Evolutionary conservation across 2,797 vertebrate genomes (phyloP).

Genomic region (Hybognathus amarus): DNA sequence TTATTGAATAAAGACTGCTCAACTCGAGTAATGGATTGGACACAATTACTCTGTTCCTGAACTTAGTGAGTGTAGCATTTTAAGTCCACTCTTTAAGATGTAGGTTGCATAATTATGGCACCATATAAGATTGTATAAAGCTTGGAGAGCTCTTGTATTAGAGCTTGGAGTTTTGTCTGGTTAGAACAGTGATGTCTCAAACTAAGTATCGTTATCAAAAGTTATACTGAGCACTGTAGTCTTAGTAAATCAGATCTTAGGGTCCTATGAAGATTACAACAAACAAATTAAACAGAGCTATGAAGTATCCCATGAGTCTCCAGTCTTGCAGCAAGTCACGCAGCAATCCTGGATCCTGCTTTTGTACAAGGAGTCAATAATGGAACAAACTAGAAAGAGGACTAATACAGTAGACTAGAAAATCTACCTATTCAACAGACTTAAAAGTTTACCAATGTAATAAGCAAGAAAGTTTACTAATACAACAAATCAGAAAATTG

Average conservation of each 20-base stretch:
- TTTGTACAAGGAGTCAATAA: not conserved
- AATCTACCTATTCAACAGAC: not conserved
- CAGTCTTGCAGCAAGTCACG: not conserved
- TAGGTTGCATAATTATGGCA: no score
- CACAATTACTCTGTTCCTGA: conserved; percentile 13
- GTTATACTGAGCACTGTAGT: not conserved
- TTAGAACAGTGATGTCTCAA: not conserved
- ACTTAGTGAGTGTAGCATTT: conserved; percentile 28
- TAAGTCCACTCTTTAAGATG: not conserved
- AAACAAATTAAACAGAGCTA: not conserved
- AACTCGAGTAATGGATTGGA: conserved; percentile 42
- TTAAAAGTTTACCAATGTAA: not conserved
- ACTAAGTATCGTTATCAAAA: not conserved
- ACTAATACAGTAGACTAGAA: no score
- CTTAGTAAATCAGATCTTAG: not conserved
- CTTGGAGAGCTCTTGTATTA: no score
- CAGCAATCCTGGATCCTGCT: not conserved
- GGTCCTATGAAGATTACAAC: not conserved
- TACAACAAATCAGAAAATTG: not conserved
- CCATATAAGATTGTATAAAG: not conserved
- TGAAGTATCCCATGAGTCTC: not conserved
- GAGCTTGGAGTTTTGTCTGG: not conserved
- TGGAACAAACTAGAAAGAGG: not conserved
- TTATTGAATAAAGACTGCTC: conserved; percentile 40
- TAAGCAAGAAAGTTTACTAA: no score